These are phyloP conservation scores for Siderastrea radians DNA, from an alignment of 92 coral and sea anemone genomes.

Conservation along the genomic window DNA sequence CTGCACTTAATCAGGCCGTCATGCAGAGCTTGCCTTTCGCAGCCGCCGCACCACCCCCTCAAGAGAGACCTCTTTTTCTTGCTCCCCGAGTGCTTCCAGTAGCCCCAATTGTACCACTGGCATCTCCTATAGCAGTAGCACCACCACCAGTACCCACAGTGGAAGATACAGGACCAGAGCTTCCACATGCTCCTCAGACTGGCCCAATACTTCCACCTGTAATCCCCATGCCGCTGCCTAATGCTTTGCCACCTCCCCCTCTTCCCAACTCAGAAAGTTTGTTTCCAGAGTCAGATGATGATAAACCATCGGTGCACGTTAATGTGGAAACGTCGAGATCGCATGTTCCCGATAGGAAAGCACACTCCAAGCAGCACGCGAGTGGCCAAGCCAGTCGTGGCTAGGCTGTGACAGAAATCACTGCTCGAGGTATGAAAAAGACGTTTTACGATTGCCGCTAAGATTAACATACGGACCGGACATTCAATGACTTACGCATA, in stretches of 20 bases:
- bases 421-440: conserved; percentile 38
- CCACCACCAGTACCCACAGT: conserved; percentile 5
- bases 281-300: conserved; percentile 66
- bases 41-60: conserved; percentile 34
- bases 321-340: conserved; percentile 97
- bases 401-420: conserved; percentile 16
- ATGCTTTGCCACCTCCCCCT: conserved; percentile 36
- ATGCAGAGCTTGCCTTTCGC: conserved; percentile 20
- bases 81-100: conserved; percentile 57
- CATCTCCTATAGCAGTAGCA: conserved; percentile 30
- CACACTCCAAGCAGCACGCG: not conserved
- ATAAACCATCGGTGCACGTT: conserved; percentile 94
- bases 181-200: conserved; percentile 22
- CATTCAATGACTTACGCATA: not conserved
- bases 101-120: conserved; percentile 47
- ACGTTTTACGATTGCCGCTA: conserved; percentile 8
- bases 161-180: not conserved
- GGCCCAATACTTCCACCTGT: conserved; percentile 24
- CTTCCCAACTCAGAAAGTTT: conserved; percentile 21
- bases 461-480: not conserved
- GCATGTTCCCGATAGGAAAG: conserved; percentile 71
- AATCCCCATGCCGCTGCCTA: conserved; percentile 36
- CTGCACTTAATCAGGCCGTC: conserved; percentile 26
- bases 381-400: conserved; percentile 46
- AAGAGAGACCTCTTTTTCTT: conserved; percentile 21